Conservation (phyloP, 2,888 invertebrate species). For the Galerucella nymphaeae region DNA sequence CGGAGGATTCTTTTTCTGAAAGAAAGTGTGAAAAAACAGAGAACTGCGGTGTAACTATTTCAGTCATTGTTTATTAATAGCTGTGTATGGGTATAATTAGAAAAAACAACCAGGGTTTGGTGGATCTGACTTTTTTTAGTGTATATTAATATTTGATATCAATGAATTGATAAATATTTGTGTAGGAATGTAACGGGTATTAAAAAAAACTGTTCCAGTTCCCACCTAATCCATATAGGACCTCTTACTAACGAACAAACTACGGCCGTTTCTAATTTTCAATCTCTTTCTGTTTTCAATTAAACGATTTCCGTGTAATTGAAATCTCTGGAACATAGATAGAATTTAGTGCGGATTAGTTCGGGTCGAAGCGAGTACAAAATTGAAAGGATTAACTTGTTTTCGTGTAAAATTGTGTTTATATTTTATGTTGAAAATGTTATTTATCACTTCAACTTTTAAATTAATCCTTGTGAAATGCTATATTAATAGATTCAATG, state of each 20-base stretch:
- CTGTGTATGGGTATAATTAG: too few species aligned
- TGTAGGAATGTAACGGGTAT: neutral
- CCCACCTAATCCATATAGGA: neutral
- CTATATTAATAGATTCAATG: neutral
- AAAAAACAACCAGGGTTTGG: too few species aligned
- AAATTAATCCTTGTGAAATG: slow-evolving; percentile 1
- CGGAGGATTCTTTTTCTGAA: too few species aligned
- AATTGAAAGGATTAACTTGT: slow-evolving; percentile 27
- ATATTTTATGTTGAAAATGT: slow-evolving; percentile 23
- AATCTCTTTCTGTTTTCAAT: slow-evolving; percentile 51
- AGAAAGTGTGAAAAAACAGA: too few species aligned
- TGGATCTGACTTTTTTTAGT: too few species aligned
- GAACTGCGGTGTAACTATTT: too few species aligned
- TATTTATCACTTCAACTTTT: neutral
- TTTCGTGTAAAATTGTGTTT: slow-evolving; percentile 27
- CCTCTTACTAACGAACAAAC: slow-evolving; percentile 22
- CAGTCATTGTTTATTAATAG: too few species aligned
- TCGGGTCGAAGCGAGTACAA: slow-evolving; percentile 21
- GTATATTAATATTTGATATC: too few species aligned
- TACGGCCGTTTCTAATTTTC: slow-evolving; percentile 45
- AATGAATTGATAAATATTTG: too few species aligned
- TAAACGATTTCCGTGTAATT: slow-evolving; percentile 54
- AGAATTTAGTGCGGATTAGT: slow-evolving; percentile 32
- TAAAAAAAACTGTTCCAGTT: neutral
- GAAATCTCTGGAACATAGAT: slow-evolving; percentile 47